Conservation (phyloP, 37 sponge, comb jelly and placozoan genomes). For the Spongilla lacustris region DNA sequence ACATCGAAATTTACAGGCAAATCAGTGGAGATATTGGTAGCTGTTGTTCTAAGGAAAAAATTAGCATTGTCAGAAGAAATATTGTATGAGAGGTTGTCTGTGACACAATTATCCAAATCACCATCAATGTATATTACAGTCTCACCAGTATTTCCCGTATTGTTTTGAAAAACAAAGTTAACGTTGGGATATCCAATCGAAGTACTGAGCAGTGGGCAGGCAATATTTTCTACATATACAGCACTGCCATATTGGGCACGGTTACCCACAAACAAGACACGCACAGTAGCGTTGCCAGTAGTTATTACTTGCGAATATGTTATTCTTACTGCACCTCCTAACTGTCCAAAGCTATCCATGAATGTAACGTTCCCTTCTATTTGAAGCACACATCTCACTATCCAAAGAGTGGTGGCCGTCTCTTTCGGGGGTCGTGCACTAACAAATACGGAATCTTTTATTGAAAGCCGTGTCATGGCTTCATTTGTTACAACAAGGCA, state of each 20-base stretch:
- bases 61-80: slow-evolving; percentile 1
- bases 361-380: background rate
- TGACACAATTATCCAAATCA: background rate
- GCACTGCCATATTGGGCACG: slow-evolving; percentile 5
- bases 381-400: background rate
- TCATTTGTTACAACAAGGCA: background rate
- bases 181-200: background rate
- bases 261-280: background rate
- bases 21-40: background rate
- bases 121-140: background rate
- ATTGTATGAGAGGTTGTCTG: background rate
- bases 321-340: background rate
- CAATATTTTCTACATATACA: slow-evolving; percentile 2
- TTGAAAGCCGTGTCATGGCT: background rate
- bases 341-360: background rate
- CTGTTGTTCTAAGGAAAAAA: background rate
- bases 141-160: background rate
- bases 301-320: background rate
- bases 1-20: background rate
- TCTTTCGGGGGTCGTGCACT: background rate
- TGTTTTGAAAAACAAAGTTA: background rate
- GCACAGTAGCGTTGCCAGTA: background rate
- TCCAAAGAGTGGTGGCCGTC: background rate
- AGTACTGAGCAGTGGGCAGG: background rate
- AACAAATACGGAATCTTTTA: background rate